A percentile compares a stretch with the other conserved stretches of the same genome.
Evolutionary conservation across 2,113 vertebrate genomes (phyloP).

Genomic region (Aldabrachelys gigantea): DNA sequence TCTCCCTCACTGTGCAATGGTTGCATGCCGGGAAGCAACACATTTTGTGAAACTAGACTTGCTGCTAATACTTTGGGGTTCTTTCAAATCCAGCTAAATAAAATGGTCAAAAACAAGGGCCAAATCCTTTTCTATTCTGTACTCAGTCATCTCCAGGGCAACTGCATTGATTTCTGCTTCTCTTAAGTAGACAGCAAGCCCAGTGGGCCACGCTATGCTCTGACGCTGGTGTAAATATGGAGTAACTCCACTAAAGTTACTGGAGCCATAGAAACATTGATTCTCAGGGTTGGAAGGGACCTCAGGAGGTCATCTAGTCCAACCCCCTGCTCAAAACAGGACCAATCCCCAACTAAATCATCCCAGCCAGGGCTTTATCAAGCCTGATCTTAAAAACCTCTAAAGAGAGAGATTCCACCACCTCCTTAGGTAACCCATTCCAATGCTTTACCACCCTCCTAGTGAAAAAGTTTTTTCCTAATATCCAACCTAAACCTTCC

Average conservation of each 20-base stretch:
- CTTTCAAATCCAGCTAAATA: neutral
- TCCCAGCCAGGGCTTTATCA: no score
- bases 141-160: neutral
- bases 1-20: neutral
- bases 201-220: neutral
- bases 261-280: neutral
- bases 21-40: neutral
- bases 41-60: neutral
- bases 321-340: no score
- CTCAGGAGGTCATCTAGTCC: no score
- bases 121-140: neutral
- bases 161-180: neutral
- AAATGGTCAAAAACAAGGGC: neutral
- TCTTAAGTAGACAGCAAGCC: neutral
- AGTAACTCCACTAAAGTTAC: neutral
- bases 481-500: no score
- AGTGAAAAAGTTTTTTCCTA: no score
- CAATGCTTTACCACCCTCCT: no score
- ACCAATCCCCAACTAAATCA: no score
- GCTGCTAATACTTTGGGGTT: rapidly evolving
- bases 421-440: no score
- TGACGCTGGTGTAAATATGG: neutral
- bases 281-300: no score
- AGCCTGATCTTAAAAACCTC: no score
- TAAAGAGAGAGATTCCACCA: no score